A percentile compares a stretch with the other conserved stretches of the same genome.
Conservation (phyloP, 2,113 vertebrate species). For the Nicator chloris region DNA sequence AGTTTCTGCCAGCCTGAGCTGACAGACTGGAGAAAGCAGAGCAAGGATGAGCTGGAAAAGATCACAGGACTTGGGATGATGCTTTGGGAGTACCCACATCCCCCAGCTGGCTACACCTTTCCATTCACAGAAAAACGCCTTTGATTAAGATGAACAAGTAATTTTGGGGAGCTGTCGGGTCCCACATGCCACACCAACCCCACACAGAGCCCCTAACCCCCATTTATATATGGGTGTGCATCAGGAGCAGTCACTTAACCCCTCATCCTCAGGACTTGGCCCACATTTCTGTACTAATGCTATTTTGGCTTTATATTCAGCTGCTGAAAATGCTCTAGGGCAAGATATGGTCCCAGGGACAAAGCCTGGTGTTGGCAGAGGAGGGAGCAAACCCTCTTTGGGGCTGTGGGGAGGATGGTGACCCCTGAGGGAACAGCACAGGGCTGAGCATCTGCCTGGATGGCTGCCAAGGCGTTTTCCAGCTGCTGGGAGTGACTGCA, state of each 20-base stretch:
- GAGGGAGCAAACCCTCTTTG: not conserved
- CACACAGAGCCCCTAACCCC: fast-evolving
- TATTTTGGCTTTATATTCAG: not conserved
- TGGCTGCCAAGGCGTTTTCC: not conserved
- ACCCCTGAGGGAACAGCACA: not conserved
- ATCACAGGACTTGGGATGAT: fast-evolving
- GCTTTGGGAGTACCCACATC: not conserved
- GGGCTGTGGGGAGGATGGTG: not conserved
- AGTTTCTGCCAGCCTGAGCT: not conserved
- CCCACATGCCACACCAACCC: not conserved
- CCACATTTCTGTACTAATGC: not conserved
- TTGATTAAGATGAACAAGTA: not conserved
- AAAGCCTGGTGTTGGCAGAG: not conserved
- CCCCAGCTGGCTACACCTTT: not conserved
- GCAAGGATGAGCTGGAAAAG: not conserved
- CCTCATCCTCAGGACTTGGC: not conserved
- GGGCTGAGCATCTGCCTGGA: not conserved
- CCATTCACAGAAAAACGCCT: not conserved
- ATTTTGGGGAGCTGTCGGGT: fast-evolving
- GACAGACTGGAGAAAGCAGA: not conserved
- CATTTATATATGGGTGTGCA: fast-evolving
- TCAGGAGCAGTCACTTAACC: not conserved
- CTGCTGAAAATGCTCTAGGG: not conserved
- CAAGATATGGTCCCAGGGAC: not conserved
- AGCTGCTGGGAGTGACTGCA: not conserved